Evolutionary conservation across 2,113 vertebrate genomes (phyloP), one percentile per base, ranked within the genome.

Genomic region (Macquaria australasica): DNA sequence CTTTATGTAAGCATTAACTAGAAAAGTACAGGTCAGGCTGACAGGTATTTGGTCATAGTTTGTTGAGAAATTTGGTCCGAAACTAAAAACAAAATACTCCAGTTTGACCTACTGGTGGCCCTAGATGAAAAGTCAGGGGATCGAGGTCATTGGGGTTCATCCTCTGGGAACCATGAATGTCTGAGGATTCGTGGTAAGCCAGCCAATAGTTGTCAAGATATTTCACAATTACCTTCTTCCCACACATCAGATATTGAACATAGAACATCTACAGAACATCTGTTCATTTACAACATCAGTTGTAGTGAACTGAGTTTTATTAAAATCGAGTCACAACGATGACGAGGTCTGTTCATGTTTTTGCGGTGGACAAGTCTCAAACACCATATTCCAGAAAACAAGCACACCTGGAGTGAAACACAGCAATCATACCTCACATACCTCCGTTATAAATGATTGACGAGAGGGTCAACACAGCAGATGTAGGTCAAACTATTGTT

Each of bases 361-460:
- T 41, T 45, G 43, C 14, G 16, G 50, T 45, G 25, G 45, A 69
- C 2, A 0, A 69, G 21, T 39, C 20, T 56, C 16, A 20, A 70
- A 53, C 69, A 37, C 20, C 31, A 15, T 50, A 12, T 70, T 71
- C 1, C 10, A 48, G 18, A 39, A 51, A 76, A 39, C 20, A 50
- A 8, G 43, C 8, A 12, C 43, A 66, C 60, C 28, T 53, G 21
- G 5, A 20, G 31, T 55, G 14, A 58, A 16, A 8, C 48, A 25
- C 0, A 37, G 9, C 34, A 6, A 4, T 31, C 51, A 48, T 16
- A 55, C n/a, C 48, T 41, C 28, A 20, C 67, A 60, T 59, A 48
- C 53, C 64, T 68, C 6, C 55, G 25, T 21, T 25, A 73, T 81
- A 1, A 77, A 89, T 78, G 34, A 81, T 78, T 78, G 28, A 78